These are phyloP conservation scores for Myzus persicae DNA, from an alignment of 1,140 invertebrate genomes.

Conservation along the genomic window DNA sequence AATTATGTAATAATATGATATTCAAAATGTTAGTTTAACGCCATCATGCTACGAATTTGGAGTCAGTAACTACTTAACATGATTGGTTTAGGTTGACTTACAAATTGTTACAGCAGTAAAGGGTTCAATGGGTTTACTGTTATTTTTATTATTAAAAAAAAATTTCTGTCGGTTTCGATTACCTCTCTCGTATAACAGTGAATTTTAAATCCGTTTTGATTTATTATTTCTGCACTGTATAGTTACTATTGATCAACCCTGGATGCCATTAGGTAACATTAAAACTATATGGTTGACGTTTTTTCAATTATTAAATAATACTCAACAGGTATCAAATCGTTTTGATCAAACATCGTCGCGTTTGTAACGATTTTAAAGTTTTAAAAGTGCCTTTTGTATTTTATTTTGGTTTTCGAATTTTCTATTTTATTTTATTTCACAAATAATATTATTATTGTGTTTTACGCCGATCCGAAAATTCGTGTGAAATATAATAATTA, in stretches of 20 bases:
- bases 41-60: background rate
- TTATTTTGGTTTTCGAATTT: background rate
- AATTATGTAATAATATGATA: background rate
- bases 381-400: background rate
- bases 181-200: background rate
- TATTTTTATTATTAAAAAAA: background rate
- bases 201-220: background rate
- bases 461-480: background rate
- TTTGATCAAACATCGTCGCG: background rate
- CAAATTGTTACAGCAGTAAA: background rate
- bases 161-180: background rate
- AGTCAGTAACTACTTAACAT: background rate
- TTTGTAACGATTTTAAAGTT: background rate
- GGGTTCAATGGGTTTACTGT: background rate
- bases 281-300: background rate
- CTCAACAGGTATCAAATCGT: background rate
- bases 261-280: fast-evolving
- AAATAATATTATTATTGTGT: background rate
- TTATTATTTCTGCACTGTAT: background rate
- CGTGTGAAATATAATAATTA: background rate
- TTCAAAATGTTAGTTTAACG: background rate
- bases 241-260: background rate
- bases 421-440: background rate
- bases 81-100: background rate
- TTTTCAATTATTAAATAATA: background rate